Evolutionary conservation across 2,888 invertebrate genomes (phyloP), one percentile per base, ranked within the genome.

Genomic region (Cheilosia vulpina): DNA sequence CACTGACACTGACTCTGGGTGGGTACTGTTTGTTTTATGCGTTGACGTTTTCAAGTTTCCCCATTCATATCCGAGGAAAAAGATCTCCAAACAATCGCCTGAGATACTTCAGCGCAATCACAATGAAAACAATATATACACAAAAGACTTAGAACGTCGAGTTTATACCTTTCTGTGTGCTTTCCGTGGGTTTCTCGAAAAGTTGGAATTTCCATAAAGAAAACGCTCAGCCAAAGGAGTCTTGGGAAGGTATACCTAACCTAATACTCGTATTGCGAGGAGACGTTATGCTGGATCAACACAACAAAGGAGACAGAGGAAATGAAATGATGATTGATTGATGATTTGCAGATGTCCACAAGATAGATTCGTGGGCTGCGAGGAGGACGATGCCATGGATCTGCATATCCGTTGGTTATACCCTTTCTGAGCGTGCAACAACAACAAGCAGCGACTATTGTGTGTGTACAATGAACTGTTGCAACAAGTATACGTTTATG

Each of bases 261-360:
- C n/a, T n/a, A 41, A 45, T 27, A 9, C n/a, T 15, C 19, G 45
- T 15, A 45, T 45, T 34, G 34, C n/a, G 4, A 15, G n/a, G 41
- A n/a, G 50, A 52, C 76, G 65, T 52, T 78, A 6, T 17, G 38
- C 0, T 13, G 15, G 24, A 55, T 21, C 27, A 17, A 38, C 57
- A n/a, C 57, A 57, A 57, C 79, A 57, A 68, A 27, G 19, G 21
- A 31, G 21, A 43, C 55, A 50, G n/a, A 45, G 63, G 57, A 45
- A 50, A 58, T 65, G n/a, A 75, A 79, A 80, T 62, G 81, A 85
- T 85, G 85, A 85, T 85, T 85, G 85, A 85, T 85, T 85, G 85
- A 85, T 85, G 85, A 85, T 85, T 85, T 85, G 85, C 85, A 85
- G 85, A 85, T 85, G 85, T 85, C 85, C 84, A 80, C 66, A 38